These are phyloP conservation scores for Cotesia glomerata DNA, from an alignment of 1,140 invertebrate genomes.

Conservation along the genomic window DNA sequence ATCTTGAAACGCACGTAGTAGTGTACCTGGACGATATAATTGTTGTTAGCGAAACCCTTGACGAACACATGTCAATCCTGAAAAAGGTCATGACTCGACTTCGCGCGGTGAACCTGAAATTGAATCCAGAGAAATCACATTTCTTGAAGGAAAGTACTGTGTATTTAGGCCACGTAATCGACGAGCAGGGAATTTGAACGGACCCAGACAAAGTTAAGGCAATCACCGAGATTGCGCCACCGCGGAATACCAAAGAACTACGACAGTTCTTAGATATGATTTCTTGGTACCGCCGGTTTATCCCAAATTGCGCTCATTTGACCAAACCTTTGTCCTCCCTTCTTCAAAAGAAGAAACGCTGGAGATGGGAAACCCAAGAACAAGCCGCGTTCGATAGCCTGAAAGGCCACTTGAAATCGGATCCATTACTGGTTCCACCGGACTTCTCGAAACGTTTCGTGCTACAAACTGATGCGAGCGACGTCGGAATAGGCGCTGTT, in stretches of 20 bases:
- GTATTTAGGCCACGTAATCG: conserved; percentile 43
- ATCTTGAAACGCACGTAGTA: conserved; percentile 21
- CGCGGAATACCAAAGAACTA: conserved; percentile 39
- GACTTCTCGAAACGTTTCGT: conserved; percentile 42
- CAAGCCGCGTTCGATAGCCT: not conserved
- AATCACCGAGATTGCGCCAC: conserved; percentile 26
- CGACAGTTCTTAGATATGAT: conserved; percentile 43
- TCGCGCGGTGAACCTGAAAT: conserved; percentile 30
- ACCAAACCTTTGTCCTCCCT: conserved; percentile 40
- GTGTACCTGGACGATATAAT: conserved; percentile 42
- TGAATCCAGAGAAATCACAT: conserved; percentile 41
- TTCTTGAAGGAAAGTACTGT: conserved; percentile 35
- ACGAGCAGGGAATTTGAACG: conserved; percentile 36
- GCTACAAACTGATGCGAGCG: conserved; percentile 43
- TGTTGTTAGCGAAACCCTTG: not conserved
- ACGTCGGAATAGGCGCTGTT: conserved; percentile 41
- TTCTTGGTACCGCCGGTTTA: conserved; percentile 54
- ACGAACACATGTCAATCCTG: conserved; percentile 33
- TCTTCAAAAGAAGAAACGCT: conserved; percentile 37
- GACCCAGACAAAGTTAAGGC: conserved; percentile 41
- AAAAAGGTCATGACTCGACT: conserved; percentile 35
- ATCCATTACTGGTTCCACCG: conserved; percentile 31
- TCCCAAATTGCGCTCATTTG: conserved; percentile 47
- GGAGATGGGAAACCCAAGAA: conserved; percentile 37
- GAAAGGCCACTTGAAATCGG: not conserved